Evolutionary conservation across 2,113 vertebrate genomes (phyloP).

Genomic region (Neolamprologus caudopunctatus): DNA sequence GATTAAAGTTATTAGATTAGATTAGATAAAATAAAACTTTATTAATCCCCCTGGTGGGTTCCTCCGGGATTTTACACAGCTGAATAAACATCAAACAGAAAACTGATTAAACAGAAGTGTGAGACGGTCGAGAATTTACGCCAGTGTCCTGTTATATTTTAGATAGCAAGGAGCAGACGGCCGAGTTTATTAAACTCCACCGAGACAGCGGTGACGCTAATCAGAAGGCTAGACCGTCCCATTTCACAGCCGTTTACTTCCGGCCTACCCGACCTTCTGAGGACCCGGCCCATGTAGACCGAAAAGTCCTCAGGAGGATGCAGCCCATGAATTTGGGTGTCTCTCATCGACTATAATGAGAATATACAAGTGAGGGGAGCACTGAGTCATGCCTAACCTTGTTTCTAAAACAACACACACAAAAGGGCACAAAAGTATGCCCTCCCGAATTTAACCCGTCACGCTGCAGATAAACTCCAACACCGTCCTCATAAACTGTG

Average conservation of each 20-base stretch:
- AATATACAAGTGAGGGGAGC: not conserved
- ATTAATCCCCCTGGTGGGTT: too few relatives aligned
- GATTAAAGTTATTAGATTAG: too few relatives aligned
- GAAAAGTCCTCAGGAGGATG: not conserved
- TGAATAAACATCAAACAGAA: too few relatives aligned
- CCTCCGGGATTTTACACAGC: too few relatives aligned
- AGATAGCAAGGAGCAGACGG: too few relatives aligned
- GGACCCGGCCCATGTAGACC: accelerated
- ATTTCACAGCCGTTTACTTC: not conserved
- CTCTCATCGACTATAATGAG: not conserved
- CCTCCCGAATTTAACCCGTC: not conserved
- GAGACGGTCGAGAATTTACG: too few relatives aligned
- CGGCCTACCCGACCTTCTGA: not conserved
- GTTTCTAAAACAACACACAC: not conserved
- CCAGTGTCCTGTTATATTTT: too few relatives aligned
- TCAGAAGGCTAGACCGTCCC: accelerated
- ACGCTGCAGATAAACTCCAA: not conserved
- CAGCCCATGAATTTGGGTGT: not conserved
- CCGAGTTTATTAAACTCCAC: too few relatives aligned
- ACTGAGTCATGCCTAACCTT: not conserved
- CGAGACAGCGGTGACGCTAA: not conserved
- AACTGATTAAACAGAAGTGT: too few relatives aligned
- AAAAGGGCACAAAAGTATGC: not conserved
- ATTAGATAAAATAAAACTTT: too few relatives aligned
- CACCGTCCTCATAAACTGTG: not conserved